Percentiles rank a stretch among this genome's conserved stretches.
phyloP scores from a whole-genome alignment of 2,888 invertebrate species.

The Xylota sylvarum region DNA sequence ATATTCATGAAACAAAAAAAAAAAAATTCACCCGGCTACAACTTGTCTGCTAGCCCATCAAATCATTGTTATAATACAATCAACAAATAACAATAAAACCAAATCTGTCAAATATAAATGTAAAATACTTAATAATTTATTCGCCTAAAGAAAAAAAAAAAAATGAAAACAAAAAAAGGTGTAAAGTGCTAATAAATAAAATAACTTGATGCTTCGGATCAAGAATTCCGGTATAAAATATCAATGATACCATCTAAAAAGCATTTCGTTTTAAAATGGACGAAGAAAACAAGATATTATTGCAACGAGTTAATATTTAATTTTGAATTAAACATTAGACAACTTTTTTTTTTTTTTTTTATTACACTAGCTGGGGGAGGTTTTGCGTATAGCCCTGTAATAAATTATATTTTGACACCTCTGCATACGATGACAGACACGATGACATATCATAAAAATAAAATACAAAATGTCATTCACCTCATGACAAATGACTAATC shows the following conservation, averaged over 20 bases:
- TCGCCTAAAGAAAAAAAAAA: background rate
- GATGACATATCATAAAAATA: background rate
- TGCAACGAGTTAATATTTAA: conserved; percentile 20
- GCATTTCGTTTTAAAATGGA: conserved; percentile 23
- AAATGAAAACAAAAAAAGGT: background rate
- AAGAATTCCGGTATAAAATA: conserved; percentile 40
- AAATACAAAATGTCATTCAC: conserved; percentile 12
- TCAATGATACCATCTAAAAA: conserved; percentile 54
- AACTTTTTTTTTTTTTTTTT: background rate
- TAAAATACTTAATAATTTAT: conserved; percentile 13
- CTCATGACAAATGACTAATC: background rate
- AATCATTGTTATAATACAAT: conserved; percentile 17
- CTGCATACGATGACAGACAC: too few relatives aligned
- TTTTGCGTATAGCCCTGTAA: background rate
- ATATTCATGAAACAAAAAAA: background rate
- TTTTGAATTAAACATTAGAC: background rate
- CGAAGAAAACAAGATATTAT: conserved; percentile 16
- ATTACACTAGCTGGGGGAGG: background rate
- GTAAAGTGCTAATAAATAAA: conserved; percentile 19
- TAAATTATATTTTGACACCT: background rate
- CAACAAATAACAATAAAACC: conserved; percentile 27
- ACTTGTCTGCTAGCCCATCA: background rate
- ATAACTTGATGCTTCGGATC: conserved; percentile 24
- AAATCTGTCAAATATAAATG: conserved; percentile 29
- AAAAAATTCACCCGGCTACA: background rate